phyloP scores from a whole-genome alignment of 2,113 vertebrate genomes.

The Eonycteris spelaea region DNA sequence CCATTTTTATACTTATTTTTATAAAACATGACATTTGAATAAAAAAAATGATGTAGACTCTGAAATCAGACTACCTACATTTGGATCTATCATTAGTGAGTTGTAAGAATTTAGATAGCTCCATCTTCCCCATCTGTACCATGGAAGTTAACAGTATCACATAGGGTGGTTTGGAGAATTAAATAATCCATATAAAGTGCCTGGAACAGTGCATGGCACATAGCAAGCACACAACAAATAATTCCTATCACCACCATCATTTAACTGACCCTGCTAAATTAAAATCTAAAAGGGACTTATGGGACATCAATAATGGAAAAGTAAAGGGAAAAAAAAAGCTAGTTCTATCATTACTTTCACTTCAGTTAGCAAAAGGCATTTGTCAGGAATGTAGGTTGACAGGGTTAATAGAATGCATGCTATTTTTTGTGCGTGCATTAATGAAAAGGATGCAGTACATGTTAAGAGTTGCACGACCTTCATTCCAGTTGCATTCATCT shows the following conservation, averaged over 20 bases:
- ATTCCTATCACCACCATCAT: neutral
- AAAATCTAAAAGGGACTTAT: conserved; percentile 12
- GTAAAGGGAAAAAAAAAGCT: neutral
- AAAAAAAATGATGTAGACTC: neutral
- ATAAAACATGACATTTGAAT: neutral
- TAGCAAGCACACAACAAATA: neutral
- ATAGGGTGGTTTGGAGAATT: neutral
- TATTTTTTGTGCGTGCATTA: conserved; percentile 85
- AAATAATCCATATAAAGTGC: neutral
- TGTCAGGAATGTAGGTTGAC: conserved; percentile 70
- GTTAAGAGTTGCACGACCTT: conserved; percentile 83
- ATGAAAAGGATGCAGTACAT: conserved; percentile 82
- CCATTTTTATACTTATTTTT: neutral
- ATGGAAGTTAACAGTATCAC: neutral
- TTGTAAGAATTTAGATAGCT: neutral
- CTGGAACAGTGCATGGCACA: neutral
- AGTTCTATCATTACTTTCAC: conserved; percentile 46
- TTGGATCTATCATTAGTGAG: neutral
- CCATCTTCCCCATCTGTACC: neutral
- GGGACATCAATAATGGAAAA: conserved; percentile 29
- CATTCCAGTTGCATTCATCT: conserved; percentile 82
- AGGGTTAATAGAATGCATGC: conserved; percentile 88
- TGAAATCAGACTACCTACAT: neutral
- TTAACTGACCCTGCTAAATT: conserved; percentile 24
- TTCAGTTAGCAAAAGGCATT: conserved; percentile 71